Conservation (phyloP, 2,888 invertebrate species). For the Pomacea canaliculata region DNA sequence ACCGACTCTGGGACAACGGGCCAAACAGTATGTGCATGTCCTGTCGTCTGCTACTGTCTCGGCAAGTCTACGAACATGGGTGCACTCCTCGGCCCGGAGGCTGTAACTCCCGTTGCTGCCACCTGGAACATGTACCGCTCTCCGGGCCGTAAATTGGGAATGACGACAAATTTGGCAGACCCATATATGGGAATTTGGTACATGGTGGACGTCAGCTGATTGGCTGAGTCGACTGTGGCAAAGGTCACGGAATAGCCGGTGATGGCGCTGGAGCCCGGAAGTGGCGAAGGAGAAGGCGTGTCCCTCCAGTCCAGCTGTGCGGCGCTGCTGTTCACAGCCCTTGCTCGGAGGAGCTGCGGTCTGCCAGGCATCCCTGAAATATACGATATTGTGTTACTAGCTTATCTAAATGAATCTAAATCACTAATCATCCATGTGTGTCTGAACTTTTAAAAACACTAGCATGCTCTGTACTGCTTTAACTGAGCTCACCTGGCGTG, state of each 20-base stretch:
- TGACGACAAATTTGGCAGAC: constrained; percentile 16
- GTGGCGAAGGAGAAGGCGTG: constrained; percentile 12
- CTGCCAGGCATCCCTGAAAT: constrained; percentile 20
- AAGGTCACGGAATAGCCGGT: constrained; percentile 19
- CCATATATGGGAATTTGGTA: constrained; percentile 23
- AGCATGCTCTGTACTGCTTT: no score
- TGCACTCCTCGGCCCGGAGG: constrained; percentile 11
- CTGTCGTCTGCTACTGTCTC: no score
- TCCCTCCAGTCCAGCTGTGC: constrained; percentile 12
- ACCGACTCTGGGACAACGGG: no score
- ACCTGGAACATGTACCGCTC: constrained; percentile 23
- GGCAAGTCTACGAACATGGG: constrained; percentile 9
- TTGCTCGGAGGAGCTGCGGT: not conserved
- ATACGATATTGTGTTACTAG: not conserved
- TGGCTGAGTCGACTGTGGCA: constrained; percentile 2
- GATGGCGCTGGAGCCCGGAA: constrained; percentile 2
- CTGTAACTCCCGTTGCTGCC: constrained; percentile 7
- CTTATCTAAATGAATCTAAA: no score
- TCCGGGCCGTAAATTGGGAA: constrained; percentile 13
- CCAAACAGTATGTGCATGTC: no score
- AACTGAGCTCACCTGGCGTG: not conserved
- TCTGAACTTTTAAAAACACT: no score
- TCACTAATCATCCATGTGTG: no score
- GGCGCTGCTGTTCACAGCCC: constrained; percentile 10
- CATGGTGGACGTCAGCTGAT: constrained; percentile 10